Base-by-base conservation (phyloP, 2,797 vertebrate genomes). In the Malacoctenus gilli region DNA sequence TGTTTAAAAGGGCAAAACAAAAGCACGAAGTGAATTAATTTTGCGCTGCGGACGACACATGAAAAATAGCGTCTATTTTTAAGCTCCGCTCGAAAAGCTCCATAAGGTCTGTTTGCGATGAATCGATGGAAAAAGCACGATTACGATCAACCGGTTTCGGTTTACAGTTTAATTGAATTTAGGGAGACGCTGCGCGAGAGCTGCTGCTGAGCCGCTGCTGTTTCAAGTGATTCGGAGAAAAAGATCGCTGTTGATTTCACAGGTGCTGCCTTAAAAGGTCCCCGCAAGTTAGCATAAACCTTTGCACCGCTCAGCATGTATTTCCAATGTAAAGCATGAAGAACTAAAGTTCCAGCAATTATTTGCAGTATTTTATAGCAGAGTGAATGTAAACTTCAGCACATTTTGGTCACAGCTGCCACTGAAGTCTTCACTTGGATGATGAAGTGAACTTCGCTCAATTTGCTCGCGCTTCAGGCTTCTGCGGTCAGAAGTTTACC, bases 151-250 rank as follows among this genome's bases (percentile, higher is more conserved):
- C 31, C 23, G 11, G 52, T 44, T 61, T 83, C 60, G 47, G 32
- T 68, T 76, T 67, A 71, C 69, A 50, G n/a, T 68, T 55, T 46
- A 74, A 79, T 71, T 77, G 31, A 61, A 64, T 60, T 59, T 35
- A 39, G 4, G n/a, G 44, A 42, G 59, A 73, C 58, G 4, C 65
- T 64, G 70, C 78, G 53, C 48, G 0, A 4, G 37, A 1, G 14
- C 22, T 18, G 43, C 19, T 42, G 50, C 8, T 8, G 22, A 38
- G 28, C 60, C 43, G 72, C 59, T 56, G 60, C 67, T 72, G 47
- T 73, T 54, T 34, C 22, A n/a, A 10, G 42, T 16, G 56, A 72
- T 68, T 57, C 40, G 7, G n/a, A 31, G 63, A 61, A 64, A 66
- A 76, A 54, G 42, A 61, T 64, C 48, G 67, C 73, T 55, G 32